Evolutionary conservation across 2,113 vertebrate species (phyloP).

Genomic region (Hystrix brachyura): DNA sequence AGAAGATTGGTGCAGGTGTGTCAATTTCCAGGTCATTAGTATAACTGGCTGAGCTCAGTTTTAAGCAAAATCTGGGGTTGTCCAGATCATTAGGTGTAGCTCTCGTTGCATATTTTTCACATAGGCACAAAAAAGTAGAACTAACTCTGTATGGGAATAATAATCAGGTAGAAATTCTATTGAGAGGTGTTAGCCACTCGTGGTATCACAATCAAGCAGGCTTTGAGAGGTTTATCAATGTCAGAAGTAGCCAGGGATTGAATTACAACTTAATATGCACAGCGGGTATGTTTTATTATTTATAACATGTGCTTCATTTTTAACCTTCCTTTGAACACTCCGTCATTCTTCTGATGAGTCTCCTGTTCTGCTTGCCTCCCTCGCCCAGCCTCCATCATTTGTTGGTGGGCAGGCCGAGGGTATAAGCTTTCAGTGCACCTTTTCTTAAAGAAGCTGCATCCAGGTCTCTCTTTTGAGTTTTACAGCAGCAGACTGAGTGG

Average conservation of each 20-base stretch:
- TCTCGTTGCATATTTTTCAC: not conserved
- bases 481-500: not conserved
- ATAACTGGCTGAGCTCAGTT: not conserved
- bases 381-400: fast-evolving
- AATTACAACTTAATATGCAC: conserved; percentile 37
- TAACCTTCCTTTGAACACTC: not conserved
- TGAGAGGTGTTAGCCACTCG: not conserved
- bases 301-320: conserved; percentile 54
- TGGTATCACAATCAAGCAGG: conserved; percentile 16
- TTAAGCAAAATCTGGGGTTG: not conserved
- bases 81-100: not conserved
- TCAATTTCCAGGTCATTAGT: not conserved
- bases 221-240: conserved; percentile 50
- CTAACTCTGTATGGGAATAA: not conserved
- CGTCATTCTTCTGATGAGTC: not conserved
- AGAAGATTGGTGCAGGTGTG: not conserved
- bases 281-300: conserved; percentile 52
- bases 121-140: not conserved
- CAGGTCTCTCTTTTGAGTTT: not conserved
- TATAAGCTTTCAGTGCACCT: not conserved
- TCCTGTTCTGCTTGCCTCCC: not conserved
- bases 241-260: conserved; percentile 65
- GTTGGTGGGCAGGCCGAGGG: fast-evolving
- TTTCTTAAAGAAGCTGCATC: not conserved
- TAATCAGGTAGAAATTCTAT: not conserved